Evolutionary conservation across 2,888 invertebrate species (phyloP), one percentile per base, ranked within the genome.

Genomic region (Idaea dimidiata): DNA sequence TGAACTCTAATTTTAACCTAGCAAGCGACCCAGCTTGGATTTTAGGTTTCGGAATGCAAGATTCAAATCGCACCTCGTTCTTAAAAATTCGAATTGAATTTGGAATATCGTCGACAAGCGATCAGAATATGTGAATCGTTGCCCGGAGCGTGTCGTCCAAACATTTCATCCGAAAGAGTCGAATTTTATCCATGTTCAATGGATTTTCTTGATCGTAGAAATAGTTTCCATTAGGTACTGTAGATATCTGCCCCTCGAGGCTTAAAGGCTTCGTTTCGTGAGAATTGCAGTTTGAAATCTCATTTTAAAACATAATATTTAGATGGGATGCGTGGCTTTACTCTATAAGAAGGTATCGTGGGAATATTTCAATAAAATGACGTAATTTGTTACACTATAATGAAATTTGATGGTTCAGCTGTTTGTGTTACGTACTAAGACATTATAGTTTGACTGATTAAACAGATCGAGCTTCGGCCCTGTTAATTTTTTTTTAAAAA

Each of bases 191-290:
- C 7, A 54, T 17, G 5, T 54, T 17, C 17, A n/a, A 17, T 16
- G 54, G 17, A 17, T 54, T 54, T 16, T 54, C 54, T 54, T 16
- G 54, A 54, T 54, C 17, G 54, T 16, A 54, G 16, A 17, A 16
- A 54, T 54, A 54, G 54, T 63, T 63, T 59, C 32, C 43, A 59
- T 63, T 57, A n/a, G n/a, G n/a, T n/a, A 60, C 61, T 61, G 63
- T 56, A n/a, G n/a, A n/a, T n/a, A 58, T 59, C 56, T 62, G 58
- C 58, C 66, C 57, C 58, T n/a, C 6, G 31, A 16, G 57, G 33
- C 16, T 57, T 33, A 31, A 31, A 58, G 60, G 60, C 63, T 58
- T 62, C 59, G 63, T 57, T 32, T 59, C 59, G 16, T 59, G 57
- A 63, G 55, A 62, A 63, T 56, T 16, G 10, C 54, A 57, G 0